Percentiles rank a stretch among this genome's conserved stretches.
phyloP scores from a whole-genome alignment of 2,888 invertebrate genomes.

The Agrochola lota region DNA sequence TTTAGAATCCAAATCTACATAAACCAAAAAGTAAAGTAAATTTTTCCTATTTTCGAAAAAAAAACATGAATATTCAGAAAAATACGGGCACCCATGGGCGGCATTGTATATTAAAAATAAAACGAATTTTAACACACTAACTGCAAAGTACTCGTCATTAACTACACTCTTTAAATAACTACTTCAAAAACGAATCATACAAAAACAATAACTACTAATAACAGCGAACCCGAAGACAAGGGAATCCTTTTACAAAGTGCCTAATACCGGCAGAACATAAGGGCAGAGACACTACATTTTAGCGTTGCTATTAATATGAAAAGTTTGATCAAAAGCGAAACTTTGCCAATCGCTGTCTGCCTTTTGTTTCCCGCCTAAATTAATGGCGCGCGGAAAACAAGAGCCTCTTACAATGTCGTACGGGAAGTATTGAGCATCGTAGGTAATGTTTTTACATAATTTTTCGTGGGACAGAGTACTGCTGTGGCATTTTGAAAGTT shows the following conservation, averaged over 20 bases:
- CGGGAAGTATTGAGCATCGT: constrained; percentile 43
- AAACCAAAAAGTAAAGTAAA: no score
- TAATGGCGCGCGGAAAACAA: constrained; percentile 72
- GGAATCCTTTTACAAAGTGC: constrained; percentile 50
- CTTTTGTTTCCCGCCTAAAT: constrained; percentile 75
- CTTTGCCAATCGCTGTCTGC: constrained; percentile 80
- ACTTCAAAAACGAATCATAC: constrained; percentile 1
- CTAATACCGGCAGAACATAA: constrained; percentile 50
- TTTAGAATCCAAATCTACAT: no score
- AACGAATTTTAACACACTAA: not conserved
- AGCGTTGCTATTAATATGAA: constrained; percentile 78
- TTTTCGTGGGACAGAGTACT: not conserved
- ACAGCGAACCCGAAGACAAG: constrained; percentile 14
- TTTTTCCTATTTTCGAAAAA: no score
- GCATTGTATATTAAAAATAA: no score
- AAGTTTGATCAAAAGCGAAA: constrained; percentile 80
- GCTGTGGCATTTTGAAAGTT: not conserved
- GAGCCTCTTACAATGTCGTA: constrained; percentile 38
- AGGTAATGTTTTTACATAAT: constrained; percentile 44
- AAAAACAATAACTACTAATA: constrained; percentile 17
- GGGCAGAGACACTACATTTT: constrained; percentile 63
- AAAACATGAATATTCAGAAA: no score
- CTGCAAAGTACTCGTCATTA: not conserved
- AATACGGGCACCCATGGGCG: no score
- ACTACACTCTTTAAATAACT: not conserved